A percentile compares a stretch with the other conserved stretches of the same genome.
These are phyloP conservation scores for Malachius bipustulatus DNA, from an alignment of 2,888 invertebrate species.

Conservation along the genomic window DNA sequence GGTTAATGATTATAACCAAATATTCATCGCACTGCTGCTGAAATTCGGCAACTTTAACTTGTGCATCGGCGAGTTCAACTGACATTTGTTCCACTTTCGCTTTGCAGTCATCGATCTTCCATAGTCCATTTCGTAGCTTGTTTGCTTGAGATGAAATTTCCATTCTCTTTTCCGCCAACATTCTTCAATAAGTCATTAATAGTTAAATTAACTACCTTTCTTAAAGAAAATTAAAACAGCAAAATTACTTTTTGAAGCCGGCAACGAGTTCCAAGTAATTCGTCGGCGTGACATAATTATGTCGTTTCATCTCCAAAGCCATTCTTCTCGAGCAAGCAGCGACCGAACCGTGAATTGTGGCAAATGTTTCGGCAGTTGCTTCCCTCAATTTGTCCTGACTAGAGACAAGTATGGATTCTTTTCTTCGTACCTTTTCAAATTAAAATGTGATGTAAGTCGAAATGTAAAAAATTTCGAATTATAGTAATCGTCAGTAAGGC, in stretches of 20 bases:
- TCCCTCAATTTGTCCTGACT: constrained; percentile 49
- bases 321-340: constrained; percentile 57
- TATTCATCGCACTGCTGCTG: constrained; percentile 79
- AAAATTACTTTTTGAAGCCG: constrained; percentile 63
- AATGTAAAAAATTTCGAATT: no score
- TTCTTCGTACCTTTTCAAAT: constrained; percentile 29
- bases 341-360: constrained; percentile 75
- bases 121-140: constrained; percentile 70
- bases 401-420: constrained; percentile 30
- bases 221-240: not conserved
- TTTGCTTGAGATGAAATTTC: constrained; percentile 63
- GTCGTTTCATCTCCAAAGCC: constrained; percentile 64
- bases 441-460: constrained; percentile 18
- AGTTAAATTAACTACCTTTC: no score
- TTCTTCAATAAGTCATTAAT: constrained; percentile 36
- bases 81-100: constrained; percentile 74
- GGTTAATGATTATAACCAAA: constrained; percentile 67
- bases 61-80: constrained; percentile 65
- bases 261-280: constrained; percentile 77
- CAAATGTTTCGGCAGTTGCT: constrained; percentile 62
- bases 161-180: constrained; percentile 57
- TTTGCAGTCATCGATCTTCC: constrained; percentile 78
- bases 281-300: constrained; percentile 81
- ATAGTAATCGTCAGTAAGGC: no score
- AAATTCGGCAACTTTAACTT: constrained; percentile 61